Evolutionary conservation across 2,797 vertebrate genomes (phyloP), one percentile per base, ranked within the genome.

Genomic region (Cebuella pygmaea): DNA sequence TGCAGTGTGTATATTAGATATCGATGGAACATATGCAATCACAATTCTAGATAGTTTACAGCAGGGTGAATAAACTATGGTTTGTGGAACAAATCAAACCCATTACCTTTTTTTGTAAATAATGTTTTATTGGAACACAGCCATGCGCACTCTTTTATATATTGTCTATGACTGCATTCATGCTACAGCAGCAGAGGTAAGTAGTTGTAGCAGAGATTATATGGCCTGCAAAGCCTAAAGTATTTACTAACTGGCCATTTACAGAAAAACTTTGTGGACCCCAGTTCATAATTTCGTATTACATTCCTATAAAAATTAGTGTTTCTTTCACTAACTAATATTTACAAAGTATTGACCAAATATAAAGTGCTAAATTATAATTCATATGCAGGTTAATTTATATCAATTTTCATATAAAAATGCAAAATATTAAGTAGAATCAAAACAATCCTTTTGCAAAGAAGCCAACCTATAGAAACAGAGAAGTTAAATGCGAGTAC

Each of bases 261-360:
- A 44, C 22, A 81, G 41, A 87, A 91, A 80, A 96, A 26, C 7
- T 59, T 90, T 74, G 9, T 13, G 46, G 39, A 81, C 10, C 5
- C 15, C 70, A 48, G 55, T 36, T 93, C 88, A 86, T 67, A 64
- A 4, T 44, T 91, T 96, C 81, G 11, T 11, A 12, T 85, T 94
- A 19, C 33, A 85, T n/a, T 95, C 19, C 22, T 94, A 3, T 94
- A 92, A 89, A 90, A 96, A 70, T 78, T n/a, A 70, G 10, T 97
- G 5, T 55, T 92, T 85, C 50, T 90, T 95, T 88, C 10, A 87
- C 12, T 90, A 96, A 50, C 13, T 74, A 27, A 48, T 48, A 22
- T 80, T 88, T 89, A 3, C 24, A 67, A 97, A 83, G 17, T 80
- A 83, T 39, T 97, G 27, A 30, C 55, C 46, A 83, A 64, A 91